Percentiles rank a stretch among this genome's conserved stretches.
These are phyloP conservation scores for Diadophis punctatus DNA, from an alignment of 2,113 vertebrate genomes.

Conservation along the genomic window DNA sequence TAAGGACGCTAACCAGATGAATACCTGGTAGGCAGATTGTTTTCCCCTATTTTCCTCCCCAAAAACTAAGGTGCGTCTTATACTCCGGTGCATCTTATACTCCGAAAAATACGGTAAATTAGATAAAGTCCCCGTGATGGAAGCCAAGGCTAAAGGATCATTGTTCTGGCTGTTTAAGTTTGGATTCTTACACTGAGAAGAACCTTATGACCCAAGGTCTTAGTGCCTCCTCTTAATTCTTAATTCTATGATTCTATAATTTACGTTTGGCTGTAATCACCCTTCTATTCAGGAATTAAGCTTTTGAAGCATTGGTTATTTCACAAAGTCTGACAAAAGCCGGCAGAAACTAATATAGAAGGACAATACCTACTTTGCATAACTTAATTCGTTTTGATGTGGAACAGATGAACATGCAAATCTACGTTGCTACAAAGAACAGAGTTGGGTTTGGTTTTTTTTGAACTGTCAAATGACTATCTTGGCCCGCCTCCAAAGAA, in stretches of 20 bases:
- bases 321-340: not conserved
- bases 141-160: not conserved
- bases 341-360: not conserved
- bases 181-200: not conserved
- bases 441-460: not conserved
- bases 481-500: not conserved
- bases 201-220: not conserved
- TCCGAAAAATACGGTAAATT: too few relatives aligned
- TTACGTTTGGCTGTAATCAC: not conserved
- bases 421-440: not conserved
- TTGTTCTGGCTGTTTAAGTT: not conserved
- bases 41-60: too few relatives aligned
- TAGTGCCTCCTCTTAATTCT: not conserved
- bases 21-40: too few relatives aligned
- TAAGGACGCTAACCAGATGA: too few relatives aligned
- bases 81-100: too few relatives aligned
- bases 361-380: slow-evolving; percentile 1
- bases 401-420: slow-evolving; percentile 9
- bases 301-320: not conserved
- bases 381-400: slow-evolving; percentile 9
- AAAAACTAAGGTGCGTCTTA: too few relatives aligned
- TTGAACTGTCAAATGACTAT: not conserved
- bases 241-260: not conserved
- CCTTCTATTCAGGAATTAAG: not conserved
- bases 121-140: not conserved